These are phyloP conservation scores for Eilema sororculum DNA, from an alignment of 2,888 invertebrate genomes.

Conservation along the genomic window DNA sequence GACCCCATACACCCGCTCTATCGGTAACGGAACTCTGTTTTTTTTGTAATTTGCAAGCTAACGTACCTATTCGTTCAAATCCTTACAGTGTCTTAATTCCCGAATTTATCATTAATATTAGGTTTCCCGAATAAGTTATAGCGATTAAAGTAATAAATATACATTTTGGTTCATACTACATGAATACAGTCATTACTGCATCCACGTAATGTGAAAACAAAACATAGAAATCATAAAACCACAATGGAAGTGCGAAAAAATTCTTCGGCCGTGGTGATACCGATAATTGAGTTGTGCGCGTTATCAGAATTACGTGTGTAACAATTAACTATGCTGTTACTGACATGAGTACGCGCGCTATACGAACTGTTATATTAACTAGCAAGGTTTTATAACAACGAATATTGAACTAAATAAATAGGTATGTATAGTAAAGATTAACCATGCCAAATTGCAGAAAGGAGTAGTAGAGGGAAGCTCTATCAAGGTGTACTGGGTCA, in stretches of 20 bases:
- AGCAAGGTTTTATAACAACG: conserved; percentile 1
- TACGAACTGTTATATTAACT: conserved; percentile 17
- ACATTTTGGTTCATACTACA: not conserved
- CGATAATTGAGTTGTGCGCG: conserved; percentile 52
- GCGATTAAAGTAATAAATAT: too few species aligned
- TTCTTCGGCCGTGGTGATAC: conserved; percentile 44
- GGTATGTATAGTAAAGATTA: too few species aligned
- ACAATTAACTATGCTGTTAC: conserved; percentile 52
- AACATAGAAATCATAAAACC: conserved; percentile 31
- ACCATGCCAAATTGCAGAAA: too few species aligned
- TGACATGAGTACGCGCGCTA: conserved; percentile 34
- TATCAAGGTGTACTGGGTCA: too few species aligned
- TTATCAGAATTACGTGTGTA: conserved; percentile 55
- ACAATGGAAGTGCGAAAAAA: conserved; percentile 40
- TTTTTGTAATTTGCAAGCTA: too few species aligned
- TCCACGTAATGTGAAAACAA: conserved; percentile 24
- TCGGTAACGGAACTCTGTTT: too few species aligned
- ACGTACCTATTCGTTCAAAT: too few species aligned
- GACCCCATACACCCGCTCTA: too few species aligned
- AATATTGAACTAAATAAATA: not conserved
- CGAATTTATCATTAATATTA: too few species aligned
- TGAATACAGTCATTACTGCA: conserved; percentile 3
- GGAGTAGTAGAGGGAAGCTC: too few species aligned
- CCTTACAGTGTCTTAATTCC: too few species aligned
- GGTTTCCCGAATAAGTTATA: not conserved